Conservation (phyloP, 2,797 vertebrate genomes). For the Sciurus vulgaris region DNA sequence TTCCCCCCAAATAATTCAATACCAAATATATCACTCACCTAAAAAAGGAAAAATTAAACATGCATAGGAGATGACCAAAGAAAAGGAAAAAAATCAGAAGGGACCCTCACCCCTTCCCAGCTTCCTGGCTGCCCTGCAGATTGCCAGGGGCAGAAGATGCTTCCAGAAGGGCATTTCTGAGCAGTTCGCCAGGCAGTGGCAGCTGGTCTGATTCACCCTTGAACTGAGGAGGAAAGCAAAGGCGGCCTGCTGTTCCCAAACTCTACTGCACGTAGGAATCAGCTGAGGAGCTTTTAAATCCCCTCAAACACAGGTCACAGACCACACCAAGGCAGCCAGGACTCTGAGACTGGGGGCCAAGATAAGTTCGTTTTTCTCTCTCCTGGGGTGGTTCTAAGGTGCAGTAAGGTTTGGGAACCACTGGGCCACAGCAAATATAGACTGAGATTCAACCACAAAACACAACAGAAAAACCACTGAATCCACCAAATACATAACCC, state of each 20-base stretch:
- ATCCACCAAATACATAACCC: not conserved
- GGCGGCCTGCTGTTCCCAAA: not conserved
- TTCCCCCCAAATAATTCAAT: conserved; percentile 32
- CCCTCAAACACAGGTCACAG: too few relatives aligned
- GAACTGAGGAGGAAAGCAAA: not conserved
- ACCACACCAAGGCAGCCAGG: not conserved
- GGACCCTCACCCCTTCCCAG: not conserved
- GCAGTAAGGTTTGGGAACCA: not conserved
- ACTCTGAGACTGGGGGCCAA: not conserved
- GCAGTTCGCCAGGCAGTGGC: rapidly evolving
- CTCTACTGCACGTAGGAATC: not conserved
- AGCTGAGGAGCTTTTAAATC: not conserved
- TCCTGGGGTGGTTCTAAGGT: not conserved
- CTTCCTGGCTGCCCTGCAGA: not conserved
- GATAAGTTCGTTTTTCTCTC: not conserved
- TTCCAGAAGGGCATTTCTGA: not conserved
- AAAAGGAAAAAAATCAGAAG: not conserved
- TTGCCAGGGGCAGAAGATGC: not conserved
- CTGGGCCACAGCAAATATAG: not conserved
- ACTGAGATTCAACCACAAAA: not conserved
- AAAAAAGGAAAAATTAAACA: not conserved
- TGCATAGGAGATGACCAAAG: not conserved
- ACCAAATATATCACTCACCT: not conserved
- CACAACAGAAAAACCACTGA: not conserved
- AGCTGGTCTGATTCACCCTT: not conserved